Evolutionary conservation across 1,140 invertebrate species (phyloP), one percentile per base, ranked within the genome.

Genomic region (Neotoxoptera formosana): DNA sequence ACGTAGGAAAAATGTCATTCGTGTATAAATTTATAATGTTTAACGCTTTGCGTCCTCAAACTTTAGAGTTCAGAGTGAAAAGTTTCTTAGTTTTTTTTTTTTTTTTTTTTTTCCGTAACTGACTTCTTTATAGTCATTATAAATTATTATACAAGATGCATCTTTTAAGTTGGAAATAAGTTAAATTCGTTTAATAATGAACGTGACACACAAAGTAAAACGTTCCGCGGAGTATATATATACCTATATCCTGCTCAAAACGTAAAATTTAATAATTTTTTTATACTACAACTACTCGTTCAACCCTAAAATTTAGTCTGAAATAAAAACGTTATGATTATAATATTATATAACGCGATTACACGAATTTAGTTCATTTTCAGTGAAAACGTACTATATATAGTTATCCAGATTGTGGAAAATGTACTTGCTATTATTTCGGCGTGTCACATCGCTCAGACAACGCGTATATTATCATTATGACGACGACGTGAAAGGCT

Each of bases 81-180:
- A 76, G 60, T 76, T 76, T 76, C 60, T 67, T 6, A 20, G n/a
- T 76, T 67, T 67, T 60, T 67, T 67, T 67, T 67, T n/a, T 67
- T 60, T 60, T 30, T 60, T 60, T 60, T n/a, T n/a, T n/a, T n/a
- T n/a, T n/a, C n/a, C n/a, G 60, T 0, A 76, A 76, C 60, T 76
- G 60, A 76, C 60, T 76, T 76, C n/a, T 76, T 76, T 76, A 76
- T 76, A 76, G 60, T 76, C 30, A 76, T 76, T 76, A 76, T 76
- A 76, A 76, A 76, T 76, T 76, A 76, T 76, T 76, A 76, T 76
- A 76, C 60, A 34, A 76, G n/a, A 76, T 76, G 30, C 60, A 76
- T n/a, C 60, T 76, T 76, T 76, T 76, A 76, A 76, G n/a, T 76
- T 76, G 0, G 14, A 76, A 76, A 76, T 76, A 76, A 76, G 60